Base-by-base conservation (phyloP, 23 tunicate species). In the Halocynthia aurantium region DNA sequence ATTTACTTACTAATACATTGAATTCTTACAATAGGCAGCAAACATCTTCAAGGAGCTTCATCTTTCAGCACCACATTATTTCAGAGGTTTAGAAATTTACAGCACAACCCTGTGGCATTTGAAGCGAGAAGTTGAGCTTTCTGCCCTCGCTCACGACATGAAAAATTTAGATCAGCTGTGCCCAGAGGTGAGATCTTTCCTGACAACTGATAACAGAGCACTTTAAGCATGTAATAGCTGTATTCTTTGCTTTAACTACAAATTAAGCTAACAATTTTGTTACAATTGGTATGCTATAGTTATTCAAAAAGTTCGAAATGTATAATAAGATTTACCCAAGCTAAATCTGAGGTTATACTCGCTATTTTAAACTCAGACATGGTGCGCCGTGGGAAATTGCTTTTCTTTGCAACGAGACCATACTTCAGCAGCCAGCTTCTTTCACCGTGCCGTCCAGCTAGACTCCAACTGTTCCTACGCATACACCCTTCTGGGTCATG, bases 21-120 rank as follows among this genome's bases (percentile, higher is more conserved):
- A 31, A 31, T 31, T 31, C 44, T 31, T 1, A 31, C 44, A 31
- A 31, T 31, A 89, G 96, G 96, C 96, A 12, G 74, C 88, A 11
- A 69, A 80, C 17, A 77, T 84, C 19, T 92, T 92, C 73, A 55
- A 82, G 55, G 98, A 92, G 63, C 61, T 92, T 0, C 82, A 92
- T 2, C 58, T 67, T 8, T 66, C 57, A 8, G 83, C 76, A 61
- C 88, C 98, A 10, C 86, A 92, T 55, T 82, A 92, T 50, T 76
- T 83, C 54, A 57, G 71, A 17, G 98, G 98, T 11, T 72, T 92
- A 40, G 92, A 90, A 31, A 80, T 87, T 57, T 92, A 92, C 80
- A 92, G 98, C 82, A 83, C 98, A 73, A 80, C 89, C 44, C 83
- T 92, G 79, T 92, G 98, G 98, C 92, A 92, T 62, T 69, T 86